phyloP scores from a whole-genome alignment of 2,888 invertebrate genomes.

The Scaptomyza tumidula region DNA sequence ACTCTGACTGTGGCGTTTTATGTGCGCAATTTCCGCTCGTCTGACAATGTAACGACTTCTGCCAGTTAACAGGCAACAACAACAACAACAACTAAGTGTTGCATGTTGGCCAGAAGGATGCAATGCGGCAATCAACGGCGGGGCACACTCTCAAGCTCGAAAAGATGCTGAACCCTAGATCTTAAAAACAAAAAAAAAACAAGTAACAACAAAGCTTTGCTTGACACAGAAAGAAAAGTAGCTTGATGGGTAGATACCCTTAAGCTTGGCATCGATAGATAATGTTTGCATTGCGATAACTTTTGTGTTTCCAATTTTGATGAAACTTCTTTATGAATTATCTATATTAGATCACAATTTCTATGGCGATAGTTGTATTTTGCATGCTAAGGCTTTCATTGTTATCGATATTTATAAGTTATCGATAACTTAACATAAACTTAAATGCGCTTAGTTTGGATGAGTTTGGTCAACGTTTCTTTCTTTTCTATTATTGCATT shows the following conservation, averaged over 20 bases:
- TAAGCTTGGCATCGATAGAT: no score
- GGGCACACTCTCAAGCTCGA: conserved; percentile 7
- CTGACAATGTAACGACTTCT: conserved; percentile 73
- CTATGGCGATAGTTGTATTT: neutral
- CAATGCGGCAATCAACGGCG: conserved; percentile 34
- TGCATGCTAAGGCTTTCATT: neutral
- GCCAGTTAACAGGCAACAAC: conserved; percentile 47
- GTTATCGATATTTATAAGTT: neutral
- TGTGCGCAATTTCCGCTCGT: conserved; percentile 71
- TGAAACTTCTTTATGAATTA: no score
- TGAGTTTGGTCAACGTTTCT: no score
- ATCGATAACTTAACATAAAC: neutral
- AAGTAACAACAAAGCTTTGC: neutral
- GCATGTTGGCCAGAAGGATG: conserved; percentile 29
- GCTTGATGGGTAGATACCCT: neutral
- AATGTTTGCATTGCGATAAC: no score
- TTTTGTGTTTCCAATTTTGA: neutral
- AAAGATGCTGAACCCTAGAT: conserved; percentile 23
- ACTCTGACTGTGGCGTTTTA: conserved; percentile 63
- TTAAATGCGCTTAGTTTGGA: neutral
- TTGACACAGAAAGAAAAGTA: neutral
- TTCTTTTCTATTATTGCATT: no score
- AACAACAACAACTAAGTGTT: conserved; percentile 18
- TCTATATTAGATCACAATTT: neutral
- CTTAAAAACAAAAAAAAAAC: conserved; percentile 10